Evolutionary conservation across 2,888 invertebrate genomes (phyloP), one percentile per base, ranked within the genome.

Genomic region (Clunio marinus): DNA sequence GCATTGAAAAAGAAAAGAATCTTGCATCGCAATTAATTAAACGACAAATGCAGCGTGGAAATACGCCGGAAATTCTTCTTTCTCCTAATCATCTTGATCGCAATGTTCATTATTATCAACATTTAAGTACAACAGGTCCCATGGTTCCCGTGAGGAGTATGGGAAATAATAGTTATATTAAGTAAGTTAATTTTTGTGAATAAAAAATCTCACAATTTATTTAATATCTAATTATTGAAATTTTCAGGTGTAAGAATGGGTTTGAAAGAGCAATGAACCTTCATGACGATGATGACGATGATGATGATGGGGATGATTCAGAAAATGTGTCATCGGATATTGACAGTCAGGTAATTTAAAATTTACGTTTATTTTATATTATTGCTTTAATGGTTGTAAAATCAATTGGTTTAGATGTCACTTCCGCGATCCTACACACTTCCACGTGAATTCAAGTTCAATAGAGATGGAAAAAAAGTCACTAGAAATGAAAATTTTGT

Each of bases 361-460:
- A 58, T 51, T 51, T 25, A 13, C 51, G 41, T 20, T 51, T 20
- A 28, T 24, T 22, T 28, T 32, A 15, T 51, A 32, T 10, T 32
- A 8, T 51, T 17, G 27, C 27, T 57, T 32, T 27, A 57, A 7
- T 45, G 15, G 4, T 7, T 7, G 10, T 7, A 45, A 45, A 45
- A 15, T 45, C 15, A 45, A 55, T 65, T 35, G 17, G 70, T 70
- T 73, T 85, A 91, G 83, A 84, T 92, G 72, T 91, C 91, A 1
- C 79, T 92, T 67, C 92, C 93, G 0, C 83, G 92, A 22, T 91
- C 91, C 27, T 92, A 92, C 76, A 93, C 92, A 0, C 79, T 93
- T 62, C 92, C 92, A 1, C 83, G 91, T 15, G 91, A 92, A 79
- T 92, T 92, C 79, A 88, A 90, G 74, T 92, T 91, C 80, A 88